These are phyloP conservation scores for Centropus bengalensis DNA, from an alignment of 2,113 vertebrate genomes.

Conservation along the genomic window DNA sequence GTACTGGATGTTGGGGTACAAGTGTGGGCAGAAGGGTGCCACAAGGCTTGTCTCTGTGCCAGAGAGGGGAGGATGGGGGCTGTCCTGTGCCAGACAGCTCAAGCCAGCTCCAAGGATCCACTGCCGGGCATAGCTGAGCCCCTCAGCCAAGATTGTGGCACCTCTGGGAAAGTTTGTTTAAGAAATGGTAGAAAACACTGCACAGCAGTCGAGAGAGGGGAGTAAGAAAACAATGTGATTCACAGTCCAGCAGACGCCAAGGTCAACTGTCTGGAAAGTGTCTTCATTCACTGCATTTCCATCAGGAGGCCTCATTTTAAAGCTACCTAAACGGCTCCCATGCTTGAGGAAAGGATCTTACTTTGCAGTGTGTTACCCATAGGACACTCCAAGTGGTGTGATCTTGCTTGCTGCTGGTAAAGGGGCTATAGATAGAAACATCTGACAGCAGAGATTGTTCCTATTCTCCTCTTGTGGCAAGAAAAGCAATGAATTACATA, in stretches of 20 bases:
- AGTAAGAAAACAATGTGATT: background rate
- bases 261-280: background rate
- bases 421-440: background rate
- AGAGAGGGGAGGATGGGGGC: background rate
- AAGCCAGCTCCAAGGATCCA: rapidly evolving
- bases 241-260: background rate
- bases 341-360: background rate
- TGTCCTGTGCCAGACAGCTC: background rate
- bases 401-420: background rate
- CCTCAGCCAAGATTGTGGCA: rapidly evolving
- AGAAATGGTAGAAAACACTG: background rate
- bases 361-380: background rate
- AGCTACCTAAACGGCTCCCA: background rate
- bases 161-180: background rate
- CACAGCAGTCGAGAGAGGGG: rapidly evolving
- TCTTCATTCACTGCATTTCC: background rate
- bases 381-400: background rate
- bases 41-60: background rate
- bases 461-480: background rate
- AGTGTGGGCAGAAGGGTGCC: background rate
- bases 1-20: background rate
- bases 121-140: background rate
- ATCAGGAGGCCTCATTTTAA: background rate
- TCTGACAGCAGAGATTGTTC: background rate
- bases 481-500: background rate